Evolutionary conservation across 1,140 invertebrate genomes (phyloP).

Genomic region (Telenomus remus): DNA sequence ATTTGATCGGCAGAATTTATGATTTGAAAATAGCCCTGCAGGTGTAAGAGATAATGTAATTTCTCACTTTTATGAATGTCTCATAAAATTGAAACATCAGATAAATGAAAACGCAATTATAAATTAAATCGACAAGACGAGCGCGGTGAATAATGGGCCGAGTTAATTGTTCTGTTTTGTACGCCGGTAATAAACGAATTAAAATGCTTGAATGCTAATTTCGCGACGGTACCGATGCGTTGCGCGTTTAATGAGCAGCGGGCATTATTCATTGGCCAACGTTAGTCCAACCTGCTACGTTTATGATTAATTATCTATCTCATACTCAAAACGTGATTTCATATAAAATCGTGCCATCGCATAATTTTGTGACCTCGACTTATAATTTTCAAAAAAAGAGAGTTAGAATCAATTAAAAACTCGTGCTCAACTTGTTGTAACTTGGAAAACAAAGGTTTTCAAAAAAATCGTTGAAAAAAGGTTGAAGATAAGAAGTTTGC

Average conservation of each 20-base stretch:
- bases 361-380: constrained; percentile 31
- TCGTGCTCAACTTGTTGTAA: too few species aligned
- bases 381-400: too few species aligned
- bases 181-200: constrained; percentile 22
- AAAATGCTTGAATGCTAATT: constrained; percentile 32
- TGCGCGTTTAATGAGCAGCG: constrained; percentile 23
- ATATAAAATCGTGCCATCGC: constrained; percentile 15
- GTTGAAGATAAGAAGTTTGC: constrained; percentile 5
- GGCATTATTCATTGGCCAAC: constrained; percentile 14
- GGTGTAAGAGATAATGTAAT: too few species aligned
- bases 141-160: constrained; percentile 15
- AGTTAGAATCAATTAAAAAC: too few species aligned
- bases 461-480: neutral
- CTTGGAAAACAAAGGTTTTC: too few species aligned
- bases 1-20: too few species aligned
- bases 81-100: constrained; percentile 37
- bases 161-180: constrained; percentile 38
- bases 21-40: too few species aligned
- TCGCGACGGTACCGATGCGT: constrained; percentile 4
- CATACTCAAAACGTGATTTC: constrained; percentile 22
- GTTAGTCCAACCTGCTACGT: neutral
- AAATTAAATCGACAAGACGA: constrained; percentile 31
- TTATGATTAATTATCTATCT: constrained; percentile 27
- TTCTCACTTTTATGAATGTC: too few species aligned
- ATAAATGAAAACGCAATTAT: constrained; percentile 20